A percentile compares a stretch with the other conserved stretches of the same genome.
These are phyloP conservation scores for Ataeniobius toweri DNA, from an alignment of 2,797 vertebrate genomes.

Conservation along the genomic window DNA sequence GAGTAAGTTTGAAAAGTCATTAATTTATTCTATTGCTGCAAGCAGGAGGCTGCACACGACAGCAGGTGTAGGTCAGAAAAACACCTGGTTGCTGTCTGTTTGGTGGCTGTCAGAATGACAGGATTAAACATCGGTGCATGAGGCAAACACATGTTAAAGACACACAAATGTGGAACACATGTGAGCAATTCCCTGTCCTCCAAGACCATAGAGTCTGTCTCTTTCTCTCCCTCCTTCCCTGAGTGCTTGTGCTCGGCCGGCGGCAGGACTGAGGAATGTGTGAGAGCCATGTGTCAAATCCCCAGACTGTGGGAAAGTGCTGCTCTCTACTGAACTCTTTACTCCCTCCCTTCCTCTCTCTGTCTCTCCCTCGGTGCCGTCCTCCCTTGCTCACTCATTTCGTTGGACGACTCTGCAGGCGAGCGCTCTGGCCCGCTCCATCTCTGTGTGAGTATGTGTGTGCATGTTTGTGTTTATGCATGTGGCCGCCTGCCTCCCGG, in stretches of 20 bases:
- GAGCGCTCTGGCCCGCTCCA: constrained; percentile 84
- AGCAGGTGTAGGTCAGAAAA: constrained; percentile 27
- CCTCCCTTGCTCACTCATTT: constrained; percentile 72
- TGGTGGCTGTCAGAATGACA: constrained; percentile 19
- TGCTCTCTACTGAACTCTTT: constrained; percentile 90
- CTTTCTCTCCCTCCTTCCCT: constrained; percentile 53
- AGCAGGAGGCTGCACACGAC: neutral
- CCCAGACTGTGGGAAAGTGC: constrained; percentile 99
- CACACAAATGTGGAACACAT: constrained; percentile 48
- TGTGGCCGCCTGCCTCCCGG: constrained; percentile 64
- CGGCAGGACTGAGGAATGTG: constrained; percentile 93
- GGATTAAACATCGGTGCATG: constrained; percentile 46
- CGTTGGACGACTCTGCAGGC: constrained; percentile 84
- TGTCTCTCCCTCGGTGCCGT: constrained; percentile 42
- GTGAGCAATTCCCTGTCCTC: constrained; percentile 50
- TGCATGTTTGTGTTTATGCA: constrained; percentile 31
- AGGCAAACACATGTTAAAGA: constrained; percentile 56
- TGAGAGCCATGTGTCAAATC: constrained; percentile 97
- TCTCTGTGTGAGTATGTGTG: constrained; percentile 56
- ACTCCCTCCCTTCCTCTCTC: constrained; percentile 62
- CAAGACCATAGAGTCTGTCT: constrained; percentile 68
- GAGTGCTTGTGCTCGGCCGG: constrained; percentile 79
- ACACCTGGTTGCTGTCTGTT: constrained; percentile 16
- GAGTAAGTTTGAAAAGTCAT: constrained; percentile 16
- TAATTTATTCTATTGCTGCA: constrained; percentile 4